Percentiles rank a stretch among this genome's conserved stretches.
These are phyloP conservation scores for Lycaena phlaeas DNA, from an alignment of 2,888 invertebrate species.

Conservation along the genomic window DNA sequence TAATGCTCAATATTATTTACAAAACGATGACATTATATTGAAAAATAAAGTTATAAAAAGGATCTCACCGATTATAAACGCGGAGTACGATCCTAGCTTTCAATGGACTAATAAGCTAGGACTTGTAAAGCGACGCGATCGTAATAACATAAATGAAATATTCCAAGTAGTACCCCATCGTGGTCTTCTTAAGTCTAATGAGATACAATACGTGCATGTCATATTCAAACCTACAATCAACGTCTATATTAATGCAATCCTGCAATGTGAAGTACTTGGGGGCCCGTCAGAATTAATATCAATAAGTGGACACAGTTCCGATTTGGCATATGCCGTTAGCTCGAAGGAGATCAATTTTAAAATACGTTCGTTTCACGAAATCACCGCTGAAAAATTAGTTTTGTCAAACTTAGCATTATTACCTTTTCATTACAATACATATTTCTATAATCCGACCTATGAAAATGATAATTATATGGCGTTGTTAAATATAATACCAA, in stretches of 20 bases:
- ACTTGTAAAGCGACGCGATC: conserved; percentile 25
- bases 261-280: conserved; percentile 68
- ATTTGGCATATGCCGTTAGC: conserved; percentile 62
- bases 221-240: conserved; percentile 58
- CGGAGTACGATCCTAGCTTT: conserved; percentile 34
- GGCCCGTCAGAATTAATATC: conserved; percentile 68
- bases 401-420: conserved; percentile 66
- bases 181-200: conserved; percentile 65
- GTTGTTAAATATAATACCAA: conserved; percentile 57
- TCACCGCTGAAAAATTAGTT: conserved; percentile 39
- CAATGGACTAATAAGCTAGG: conserved; percentile 47
- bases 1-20: conserved; percentile 2
- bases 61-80: conserved; percentile 45
- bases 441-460: conserved; percentile 38
- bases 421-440: conserved; percentile 54
- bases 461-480: conserved; percentile 48
- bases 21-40: conserved; percentile 23
- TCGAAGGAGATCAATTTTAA: conserved; percentile 50
- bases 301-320: conserved; percentile 65
- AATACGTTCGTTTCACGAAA: conserved; percentile 56
- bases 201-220: conserved; percentile 59
- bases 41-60: conserved; percentile 31
- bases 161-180: conserved; percentile 58
- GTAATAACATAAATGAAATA: conserved; percentile 40
- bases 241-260: conserved; percentile 50